Base-by-base conservation (phyloP, 2,113 vertebrate species). In the Amblyornis subalaris region DNA sequence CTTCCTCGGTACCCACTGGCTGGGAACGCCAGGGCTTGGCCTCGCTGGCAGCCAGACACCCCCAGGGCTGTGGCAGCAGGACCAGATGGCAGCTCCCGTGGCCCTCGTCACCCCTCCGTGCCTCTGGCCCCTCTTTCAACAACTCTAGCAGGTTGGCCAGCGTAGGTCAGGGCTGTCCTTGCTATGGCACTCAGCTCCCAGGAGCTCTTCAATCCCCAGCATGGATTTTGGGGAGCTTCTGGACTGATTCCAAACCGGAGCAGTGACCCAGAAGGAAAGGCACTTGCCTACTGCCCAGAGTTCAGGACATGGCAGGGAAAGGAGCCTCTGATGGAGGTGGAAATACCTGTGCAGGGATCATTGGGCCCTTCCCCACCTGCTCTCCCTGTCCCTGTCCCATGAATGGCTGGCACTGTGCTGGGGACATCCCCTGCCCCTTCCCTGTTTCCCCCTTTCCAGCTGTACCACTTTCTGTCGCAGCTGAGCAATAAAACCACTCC, bases 101-200 rank as follows among this genome's bases (percentile, higher is more conserved):
- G 50, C 40, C 31, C n/a, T 11, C 2, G 0, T 9, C 78, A 54
- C 13, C 31, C 47, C 7, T 1, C 33, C 0, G 0, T 25, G 44
- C 44, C 62, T 24, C 40, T 31, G 16, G 7, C 13, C 24, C 15
- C 75, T 31, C 73, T 45, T 54, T 65, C 48, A 48, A 14, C 48
- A 28, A 2, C 60, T 21, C 57, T 2, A 6, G 26, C 2, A 10
- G 19, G 16, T 3, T 31, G 62, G 36, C 24, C 47, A 42, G n/a
- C 2, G 0, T 4, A 36, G 51, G 20, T 50, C 25, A n/a, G n/a
- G 19, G 14, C 50, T 50, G 38, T 12, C 31, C 38, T 29, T 47
- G 65, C 60, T 55, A 45, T 24, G 29, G 22, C 18, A 21, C 44
- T 58, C 70, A 7, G 9, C 13, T 69, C 23, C 29, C 36, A 26